Conservation (phyloP, 2,797 vertebrate genomes). For the Glossophaga mutica region DNA sequence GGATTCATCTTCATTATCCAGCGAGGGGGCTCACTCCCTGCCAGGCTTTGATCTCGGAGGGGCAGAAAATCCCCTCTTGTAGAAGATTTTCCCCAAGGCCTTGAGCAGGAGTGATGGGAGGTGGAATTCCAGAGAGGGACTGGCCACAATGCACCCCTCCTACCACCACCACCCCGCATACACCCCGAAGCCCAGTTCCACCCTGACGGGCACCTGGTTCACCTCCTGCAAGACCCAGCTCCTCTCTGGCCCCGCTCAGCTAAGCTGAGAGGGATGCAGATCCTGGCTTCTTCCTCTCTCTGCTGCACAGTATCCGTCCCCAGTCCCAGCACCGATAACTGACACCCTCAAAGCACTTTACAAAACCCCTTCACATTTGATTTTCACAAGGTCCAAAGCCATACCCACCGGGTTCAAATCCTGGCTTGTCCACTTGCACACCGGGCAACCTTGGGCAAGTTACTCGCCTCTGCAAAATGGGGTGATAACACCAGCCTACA, state of each 20-base stretch:
- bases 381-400: not conserved
- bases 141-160: accelerated
- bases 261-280: not conserved
- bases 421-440: not conserved
- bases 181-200: not conserved
- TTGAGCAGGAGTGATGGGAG: slow-evolving; percentile 41
- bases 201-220: not conserved
- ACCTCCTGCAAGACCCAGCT: not conserved
- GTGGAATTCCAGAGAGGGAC: not conserved
- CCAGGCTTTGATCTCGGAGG: slow-evolving; percentile 72
- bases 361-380: not conserved
- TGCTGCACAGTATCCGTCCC: accelerated
- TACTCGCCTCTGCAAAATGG: not conserved
- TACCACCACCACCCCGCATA: not conserved
- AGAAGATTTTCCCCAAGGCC: slow-evolving; percentile 67
- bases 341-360: not conserved
- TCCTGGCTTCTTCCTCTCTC: not conserved
- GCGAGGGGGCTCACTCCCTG: slow-evolving; percentile 69
- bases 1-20: slow-evolving; percentile 82
- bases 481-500: not conserved
- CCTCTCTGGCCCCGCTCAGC: not conserved
- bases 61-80: slow-evolving; percentile 71
- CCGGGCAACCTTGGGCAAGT: not conserved
- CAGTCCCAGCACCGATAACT: not conserved
- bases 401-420: not conserved